Base-by-base conservation (phyloP, 2,888 invertebrate species). In the Spatulosminthurus flaviceps region DNA sequence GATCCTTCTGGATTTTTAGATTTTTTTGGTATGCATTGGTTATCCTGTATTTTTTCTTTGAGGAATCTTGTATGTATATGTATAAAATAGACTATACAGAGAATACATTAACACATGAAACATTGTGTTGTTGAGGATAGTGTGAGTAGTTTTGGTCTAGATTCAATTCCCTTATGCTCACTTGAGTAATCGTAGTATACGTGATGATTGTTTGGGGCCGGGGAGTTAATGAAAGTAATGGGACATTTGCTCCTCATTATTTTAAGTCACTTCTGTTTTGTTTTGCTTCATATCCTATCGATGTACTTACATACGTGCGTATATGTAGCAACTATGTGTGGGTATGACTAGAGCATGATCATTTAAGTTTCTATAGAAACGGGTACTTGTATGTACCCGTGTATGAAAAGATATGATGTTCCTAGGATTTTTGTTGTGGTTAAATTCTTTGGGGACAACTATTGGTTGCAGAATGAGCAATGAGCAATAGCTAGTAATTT, bases 401-500 rank as follows among this genome's bases (percentile, higher is more conserved):
- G n/a, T 34, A 34, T 4, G 9, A 34, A 34, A 9, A 34, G 16
- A 19, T 9, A 11, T 5, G 19, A n/a, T 51, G 5, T 19, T 19
- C 51, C 51, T 19, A 19, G 51, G 51, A 51, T 13, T 51, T 51
- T 13, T 51, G 34, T 51, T 51, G 5, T 51, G 51, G 51, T 2
- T 2, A 51, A 51, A 51, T 9, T 11, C 16, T 51, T 51, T 2
- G 51, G 5, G 51, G 51, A 51, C 51, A 51, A n/a, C n/a, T n/a
- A n/a, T 19, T 60, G 70, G 28, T 67, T 28, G 51, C 51, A 69
- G 61, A 71, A 71, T 70, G 70, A 61, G 70, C 51, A 13, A 51
- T 51, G 13, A 41, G 9, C 9, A 9, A 41, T 34, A 77, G 41
- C 19, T n/a, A 77, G 69, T 41, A 71, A 61, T 71, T 78, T 71